phyloP scores from a whole-genome alignment of 2,797 vertebrate genomes.

The Allobates femoralis region DNA sequence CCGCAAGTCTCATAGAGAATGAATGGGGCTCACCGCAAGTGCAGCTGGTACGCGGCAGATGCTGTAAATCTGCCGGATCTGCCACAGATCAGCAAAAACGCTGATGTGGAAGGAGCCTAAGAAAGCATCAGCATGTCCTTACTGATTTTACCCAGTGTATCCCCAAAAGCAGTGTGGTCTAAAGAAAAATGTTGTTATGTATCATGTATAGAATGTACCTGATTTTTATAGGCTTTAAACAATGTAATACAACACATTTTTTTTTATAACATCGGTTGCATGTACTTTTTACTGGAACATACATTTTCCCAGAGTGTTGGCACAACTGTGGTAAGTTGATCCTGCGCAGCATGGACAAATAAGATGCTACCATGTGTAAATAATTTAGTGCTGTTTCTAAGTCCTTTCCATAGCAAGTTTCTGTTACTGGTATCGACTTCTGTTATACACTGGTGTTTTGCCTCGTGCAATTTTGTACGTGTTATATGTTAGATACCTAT shows the following conservation, averaged over 20 bases:
- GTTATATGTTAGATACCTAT: constrained; percentile 26
- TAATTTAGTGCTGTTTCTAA: constrained; percentile 38
- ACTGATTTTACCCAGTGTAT: not conserved
- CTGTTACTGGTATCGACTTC: constrained; percentile 4
- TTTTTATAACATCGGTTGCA: not conserved
- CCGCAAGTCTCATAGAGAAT: too few species aligned
- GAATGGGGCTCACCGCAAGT: too few species aligned
- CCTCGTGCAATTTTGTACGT: not conserved
- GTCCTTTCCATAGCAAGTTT: constrained; percentile 1
- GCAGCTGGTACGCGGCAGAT: too few species aligned
- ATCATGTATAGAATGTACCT: not conserved
- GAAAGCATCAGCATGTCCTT: not conserved
- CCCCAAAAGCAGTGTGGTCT: not conserved
- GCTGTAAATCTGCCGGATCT: too few species aligned
- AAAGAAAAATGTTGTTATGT: too few species aligned
- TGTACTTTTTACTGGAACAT: not conserved
- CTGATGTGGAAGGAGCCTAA: not conserved
- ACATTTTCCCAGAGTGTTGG: not conserved
- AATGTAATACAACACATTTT: not conserved
- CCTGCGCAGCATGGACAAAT: constrained; percentile 23
- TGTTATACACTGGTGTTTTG: constrained; percentile 3
- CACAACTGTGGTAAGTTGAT: constrained; percentile 11
- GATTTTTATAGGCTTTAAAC: not conserved
- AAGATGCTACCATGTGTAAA: constrained; percentile 30
- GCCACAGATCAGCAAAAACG: too few species aligned